phyloP scores from a whole-genome alignment of 2,113 vertebrate genomes.

The Morone chrysops region DNA sequence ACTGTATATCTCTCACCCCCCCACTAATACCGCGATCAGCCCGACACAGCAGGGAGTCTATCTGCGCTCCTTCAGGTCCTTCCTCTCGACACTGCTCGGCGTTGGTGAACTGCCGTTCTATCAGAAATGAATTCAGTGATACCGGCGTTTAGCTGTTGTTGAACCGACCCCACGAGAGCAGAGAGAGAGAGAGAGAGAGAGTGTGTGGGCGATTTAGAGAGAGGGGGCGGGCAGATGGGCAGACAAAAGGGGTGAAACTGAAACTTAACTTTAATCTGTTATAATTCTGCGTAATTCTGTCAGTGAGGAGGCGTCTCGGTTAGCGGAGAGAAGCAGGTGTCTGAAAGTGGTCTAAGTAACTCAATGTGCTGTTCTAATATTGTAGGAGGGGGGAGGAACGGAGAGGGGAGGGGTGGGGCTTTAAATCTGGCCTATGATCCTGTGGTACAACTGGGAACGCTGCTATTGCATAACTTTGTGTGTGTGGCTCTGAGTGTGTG shows the following conservation, averaged over 20 bases:
- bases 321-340: background rate
- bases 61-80: background rate
- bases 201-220: background rate
- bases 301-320: background rate
- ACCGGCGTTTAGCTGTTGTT: background rate
- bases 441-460: conserved; percentile 65
- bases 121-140: background rate
- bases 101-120: background rate
- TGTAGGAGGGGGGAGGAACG: conserved; percentile 36
- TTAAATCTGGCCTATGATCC: conserved; percentile 75
- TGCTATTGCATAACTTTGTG: conserved; percentile 70
- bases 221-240: background rate
- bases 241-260: background rate
- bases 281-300: background rate
- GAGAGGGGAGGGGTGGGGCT: conserved; percentile 48
- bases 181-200: too few species aligned
- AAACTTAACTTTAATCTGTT: conserved; percentile 1
- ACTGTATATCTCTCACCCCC: background rate
- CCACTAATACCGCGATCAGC: background rate
- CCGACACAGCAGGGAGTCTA: background rate
- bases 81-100: background rate
- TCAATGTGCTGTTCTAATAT: conserved; percentile 71
- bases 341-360: conserved; percentile 39
- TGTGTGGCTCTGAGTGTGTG: conserved; percentile 45
- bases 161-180: too few species aligned